Percentiles rank a stretch among this genome's conserved stretches.
These are phyloP conservation scores for Planiliza haematocheilus DNA, from an alignment of 2,113 vertebrate species.

Conservation along the genomic window DNA sequence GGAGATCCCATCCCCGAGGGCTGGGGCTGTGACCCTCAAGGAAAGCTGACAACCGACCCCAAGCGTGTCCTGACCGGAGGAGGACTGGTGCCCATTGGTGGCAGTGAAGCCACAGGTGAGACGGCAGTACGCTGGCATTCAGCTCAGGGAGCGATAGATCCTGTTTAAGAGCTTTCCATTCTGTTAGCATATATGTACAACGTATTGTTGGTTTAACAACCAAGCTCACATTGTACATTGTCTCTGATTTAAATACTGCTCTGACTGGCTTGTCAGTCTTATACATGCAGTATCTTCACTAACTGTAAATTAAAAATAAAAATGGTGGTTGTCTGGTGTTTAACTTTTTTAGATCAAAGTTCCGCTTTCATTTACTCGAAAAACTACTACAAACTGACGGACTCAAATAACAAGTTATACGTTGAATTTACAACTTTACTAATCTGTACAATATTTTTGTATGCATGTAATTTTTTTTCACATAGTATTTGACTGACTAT, in stretches of 20 bases:
- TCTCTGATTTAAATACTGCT: not conserved
- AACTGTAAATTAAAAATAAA: no score
- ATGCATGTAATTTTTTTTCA: no score
- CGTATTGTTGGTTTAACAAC: no score
- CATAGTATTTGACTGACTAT: no score
- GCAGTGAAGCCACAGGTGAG: conserved; percentile 82
- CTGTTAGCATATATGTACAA: not conserved
- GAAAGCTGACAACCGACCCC: conserved; percentile 75
- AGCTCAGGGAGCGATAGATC: not conserved
- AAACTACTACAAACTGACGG: no score
- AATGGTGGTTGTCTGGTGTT: no score
- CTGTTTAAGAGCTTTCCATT: not conserved
- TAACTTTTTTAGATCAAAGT: no score
- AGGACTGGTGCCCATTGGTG: conserved; percentile 83
- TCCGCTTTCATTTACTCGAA: no score
- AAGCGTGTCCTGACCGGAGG: conserved; percentile 77
- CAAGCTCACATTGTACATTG: not conserved
- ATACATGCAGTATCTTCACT: no score
- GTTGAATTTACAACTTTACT: no score
- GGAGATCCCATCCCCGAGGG: conserved; percentile 79
- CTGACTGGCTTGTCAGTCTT: not conserved
- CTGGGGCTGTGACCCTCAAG: conserved; percentile 82
- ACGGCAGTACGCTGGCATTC: not conserved
- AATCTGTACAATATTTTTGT: not conserved
- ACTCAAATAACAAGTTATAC: no score